Base-by-base conservation (phyloP, 2,797 vertebrate species). In the Chelon labrosus region DNA sequence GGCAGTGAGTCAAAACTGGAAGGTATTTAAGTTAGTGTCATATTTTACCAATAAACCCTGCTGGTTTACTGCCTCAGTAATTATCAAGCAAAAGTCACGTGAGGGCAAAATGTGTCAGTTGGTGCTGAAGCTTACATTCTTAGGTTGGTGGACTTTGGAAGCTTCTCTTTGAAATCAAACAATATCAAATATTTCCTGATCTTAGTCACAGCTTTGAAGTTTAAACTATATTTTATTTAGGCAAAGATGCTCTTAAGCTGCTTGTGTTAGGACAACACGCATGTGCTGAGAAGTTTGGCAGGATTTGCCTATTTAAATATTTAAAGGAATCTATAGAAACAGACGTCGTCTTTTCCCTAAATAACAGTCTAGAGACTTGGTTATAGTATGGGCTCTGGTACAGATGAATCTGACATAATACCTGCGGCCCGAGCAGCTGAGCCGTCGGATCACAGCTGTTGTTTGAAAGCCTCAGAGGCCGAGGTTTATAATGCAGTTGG, bases 371-470 rank as follows among this genome's bases (percentile, higher is more conserved):
- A 0, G 5, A 10, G 67, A 42, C 7, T 17, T 1, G 0, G 12
- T 25, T 35, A 14, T 22, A 2, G 19, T 11, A n/a, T 11, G 37
- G 27, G 6, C 12, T 14, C 11, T 17, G 52, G 47, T 47, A 31
- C 3, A 2, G 8, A 61, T 38, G 20, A 38, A 19, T 20, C 16
- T 50, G 46, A 49, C 31, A 52, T 10, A 2, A 10, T 53, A 49
- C 62, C 17, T 41, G 54, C 60, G 51, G 50, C 27, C 2, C 19
- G 2, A 9, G 20, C 39, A 7, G 62, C 53, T 27, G 31, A 35
- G 31, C 27, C 50, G 44, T 38, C 19, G 5, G 2, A 38, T 71
- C 42, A 38, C 77, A 86, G 68, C 79, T 84, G 78, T 77, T 4
- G 44, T 12, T 25, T 56, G 27, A 19, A 35, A 47, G 20, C 20